These are phyloP conservation scores for Kryptolebias ocellatus DNA, from an alignment of 2,797 vertebrate genomes.

Conservation along the genomic window DNA sequence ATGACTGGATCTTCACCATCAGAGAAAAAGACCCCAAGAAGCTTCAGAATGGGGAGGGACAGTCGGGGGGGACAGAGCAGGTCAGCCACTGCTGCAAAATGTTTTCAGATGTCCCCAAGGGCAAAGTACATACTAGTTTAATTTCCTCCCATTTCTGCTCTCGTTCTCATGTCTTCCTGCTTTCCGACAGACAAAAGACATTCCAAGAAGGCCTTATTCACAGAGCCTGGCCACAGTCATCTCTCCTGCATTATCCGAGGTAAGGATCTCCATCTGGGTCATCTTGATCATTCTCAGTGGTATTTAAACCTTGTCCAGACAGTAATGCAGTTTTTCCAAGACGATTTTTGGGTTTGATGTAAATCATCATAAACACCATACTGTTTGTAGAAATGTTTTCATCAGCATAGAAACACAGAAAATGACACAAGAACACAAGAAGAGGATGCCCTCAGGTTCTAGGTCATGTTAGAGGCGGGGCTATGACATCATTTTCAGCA, in stretches of 20 bases:
- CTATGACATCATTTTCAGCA: too few species aligned
- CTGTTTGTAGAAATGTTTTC: too few species aligned
- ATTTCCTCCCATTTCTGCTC: not conserved
- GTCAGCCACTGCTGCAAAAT: constrained; percentile 55
- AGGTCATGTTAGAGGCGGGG: too few species aligned
- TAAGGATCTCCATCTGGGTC: constrained; percentile 65
- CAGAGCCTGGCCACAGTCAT: constrained; percentile 94
- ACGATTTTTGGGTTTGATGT: too few species aligned
- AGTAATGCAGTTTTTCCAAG: not conserved
- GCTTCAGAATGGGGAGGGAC: constrained; percentile 91
- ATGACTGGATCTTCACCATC: constrained; percentile 97
- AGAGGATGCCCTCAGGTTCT: too few species aligned
- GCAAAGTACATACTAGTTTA: constrained; percentile 14
- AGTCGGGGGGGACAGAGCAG: constrained; percentile 85
- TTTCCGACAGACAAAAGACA: constrained; percentile 84
- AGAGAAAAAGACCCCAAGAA: constrained; percentile 93
- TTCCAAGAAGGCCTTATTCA: constrained; percentile 93
- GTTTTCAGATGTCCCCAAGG: not conserved
- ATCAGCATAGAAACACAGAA: too few species aligned
- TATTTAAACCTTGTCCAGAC: not conserved
- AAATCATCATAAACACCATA: too few species aligned
- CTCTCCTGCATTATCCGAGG: constrained; percentile 94
- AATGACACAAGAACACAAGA: too few species aligned
- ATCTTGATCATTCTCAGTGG: not conserved
- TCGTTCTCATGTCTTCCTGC: not conserved